Base-by-base conservation (phyloP, 2,888 invertebrate genomes). In the Torymus auratus region DNA sequence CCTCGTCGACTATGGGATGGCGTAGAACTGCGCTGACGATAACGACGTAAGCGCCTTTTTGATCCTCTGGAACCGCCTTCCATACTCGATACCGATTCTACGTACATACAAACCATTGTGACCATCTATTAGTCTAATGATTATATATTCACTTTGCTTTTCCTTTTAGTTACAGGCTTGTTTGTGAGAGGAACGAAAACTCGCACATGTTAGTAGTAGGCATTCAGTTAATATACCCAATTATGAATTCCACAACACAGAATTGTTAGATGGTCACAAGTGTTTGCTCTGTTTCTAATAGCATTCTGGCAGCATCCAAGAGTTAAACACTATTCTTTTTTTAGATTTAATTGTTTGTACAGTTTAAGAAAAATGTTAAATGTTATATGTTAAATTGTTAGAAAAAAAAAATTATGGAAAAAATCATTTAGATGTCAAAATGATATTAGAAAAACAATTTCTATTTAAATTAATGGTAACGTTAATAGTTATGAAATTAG, bases 51-150 rank as follows among this genome's bases (percentile, higher is more conserved):
- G 83, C 89, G 88, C 84, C 90, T 90, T 85, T 89, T 88, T 84
- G 89, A 89, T 83, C 89, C 89, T 85, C 89, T 89, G 84, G 92
- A 89, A 85, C 92, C 93, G 91, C 91, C 92, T 91, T 93, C 94
- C 91, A 93, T 92, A 88, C 94, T 93, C 89, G 93, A 93, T 87
- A 93, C 92, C 86, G 93, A 93, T 83, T 93, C 93, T 93, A 92
- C 89, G 88, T 88, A 88, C 82, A 89, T 86, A 88, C 86, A 87
- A 89, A 90, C 88, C 85, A 88, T 89, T 89, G 91, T 91, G 91
- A 91, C 91, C 90, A 90, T 90, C 90, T 86, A 81, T 83, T 84
- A 82, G 60, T 72, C 56, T 69, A 58, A 53, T 58, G 64, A 53
- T 61, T 60, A 62, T 41, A 41, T 41, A 7, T 65, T 67, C 15